Evolutionary conservation across 1,140 invertebrate genomes (phyloP).

Genomic region (Diorhabda carinulata): DNA sequence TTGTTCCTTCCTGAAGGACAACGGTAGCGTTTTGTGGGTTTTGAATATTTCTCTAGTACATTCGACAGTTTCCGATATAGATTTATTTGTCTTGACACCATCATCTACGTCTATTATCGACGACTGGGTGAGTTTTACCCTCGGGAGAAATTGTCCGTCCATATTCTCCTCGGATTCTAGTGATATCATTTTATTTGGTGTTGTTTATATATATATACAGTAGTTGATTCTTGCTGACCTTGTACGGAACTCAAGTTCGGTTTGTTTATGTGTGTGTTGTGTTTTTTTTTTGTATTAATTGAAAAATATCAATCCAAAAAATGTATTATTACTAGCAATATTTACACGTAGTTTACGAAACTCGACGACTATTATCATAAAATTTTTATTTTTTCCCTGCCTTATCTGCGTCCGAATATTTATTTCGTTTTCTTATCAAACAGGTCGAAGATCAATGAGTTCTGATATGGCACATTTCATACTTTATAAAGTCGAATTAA

Average conservation of each 20-base stretch:
- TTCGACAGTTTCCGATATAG: constrained; percentile 19
- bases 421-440: too few species aligned
- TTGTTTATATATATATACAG: neutral
- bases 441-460: too few species aligned
- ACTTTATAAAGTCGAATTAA: too few species aligned
- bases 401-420: too few species aligned
- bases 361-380: too few species aligned
- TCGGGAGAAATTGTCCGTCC: constrained; percentile 6
- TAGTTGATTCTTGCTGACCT: constrained; percentile 10
- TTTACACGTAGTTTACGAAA: too few species aligned
- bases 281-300: too few species aligned
- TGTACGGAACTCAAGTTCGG: constrained; percentile 6
- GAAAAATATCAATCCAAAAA: too few species aligned
- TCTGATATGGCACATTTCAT: too few species aligned
- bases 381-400: too few species aligned
- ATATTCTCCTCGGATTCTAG: constrained; percentile 1
- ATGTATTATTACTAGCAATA: too few species aligned
- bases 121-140: constrained; percentile 5
- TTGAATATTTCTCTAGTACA: constrained; percentile 50
- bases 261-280: neutral
- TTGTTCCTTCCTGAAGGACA: constrained; percentile 77
- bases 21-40: constrained; percentile 66
- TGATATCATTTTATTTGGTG: neutral
- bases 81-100: constrained; percentile 7
- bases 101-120: constrained; percentile 24